Percentiles rank a stretch among this genome's conserved stretches.
phyloP scores from a whole-genome alignment of 1,140 invertebrate genomes.

The Coptotermes formosanus region DNA sequence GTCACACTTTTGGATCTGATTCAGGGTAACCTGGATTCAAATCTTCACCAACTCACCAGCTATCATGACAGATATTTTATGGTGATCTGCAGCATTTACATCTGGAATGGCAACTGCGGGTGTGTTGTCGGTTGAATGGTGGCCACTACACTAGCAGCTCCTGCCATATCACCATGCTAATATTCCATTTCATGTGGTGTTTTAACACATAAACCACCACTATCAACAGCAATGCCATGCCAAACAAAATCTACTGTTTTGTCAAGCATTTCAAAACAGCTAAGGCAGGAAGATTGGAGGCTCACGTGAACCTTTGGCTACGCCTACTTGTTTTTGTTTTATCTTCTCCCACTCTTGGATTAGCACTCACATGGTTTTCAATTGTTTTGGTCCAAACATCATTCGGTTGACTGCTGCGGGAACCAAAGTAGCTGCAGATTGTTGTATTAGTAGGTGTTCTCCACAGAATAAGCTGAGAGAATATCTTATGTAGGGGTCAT shows the following conservation, averaged over 20 bases:
- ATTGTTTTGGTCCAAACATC: too few relatives aligned
- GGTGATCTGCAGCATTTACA: constrained; percentile 43
- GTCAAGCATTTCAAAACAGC: constrained; percentile 49
- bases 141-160: constrained; percentile 76
- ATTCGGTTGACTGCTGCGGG: too few relatives aligned
- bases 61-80: too few relatives aligned
- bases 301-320: constrained; percentile 60
- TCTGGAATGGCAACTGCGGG: constrained; percentile 71
- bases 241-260: constrained; percentile 44
- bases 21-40: too few relatives aligned
- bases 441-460: too few relatives aligned
- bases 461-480: too few relatives aligned
- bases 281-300: constrained; percentile 60
- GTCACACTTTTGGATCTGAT: too few relatives aligned
- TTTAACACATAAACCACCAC: constrained; percentile 86
- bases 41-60: too few relatives aligned
- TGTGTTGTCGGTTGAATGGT: constrained; percentile 67
- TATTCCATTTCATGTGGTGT: constrained; percentile 69
- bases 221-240: constrained; percentile 90
- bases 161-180: constrained; percentile 89
- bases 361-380: too few relatives aligned
- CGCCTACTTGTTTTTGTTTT: constrained; percentile 62
- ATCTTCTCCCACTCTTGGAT: constrained; percentile 57
- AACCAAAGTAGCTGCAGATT: too few relatives aligned
- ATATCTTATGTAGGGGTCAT: too few relatives aligned